Evolutionary conservation across 2,888 invertebrate species (phyloP), one percentile per base, ranked within the genome.

Genomic region (Gastracanthus pulcherrimus): DNA sequence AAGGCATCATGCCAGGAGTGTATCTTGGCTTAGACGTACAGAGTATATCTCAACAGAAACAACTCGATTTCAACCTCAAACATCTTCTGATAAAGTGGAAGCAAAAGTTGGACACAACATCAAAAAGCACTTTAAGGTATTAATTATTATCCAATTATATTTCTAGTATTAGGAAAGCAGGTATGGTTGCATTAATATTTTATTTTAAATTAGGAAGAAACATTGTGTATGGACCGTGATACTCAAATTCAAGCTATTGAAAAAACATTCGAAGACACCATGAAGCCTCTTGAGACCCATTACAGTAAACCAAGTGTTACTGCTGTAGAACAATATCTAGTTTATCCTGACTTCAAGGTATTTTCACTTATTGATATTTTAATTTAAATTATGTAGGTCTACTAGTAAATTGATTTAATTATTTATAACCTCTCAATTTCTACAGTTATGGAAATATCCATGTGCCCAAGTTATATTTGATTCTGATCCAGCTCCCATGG

Each of bases 11-110:
- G 98, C 98, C 1, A 96, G 97, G 85, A 97, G 96, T 89, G 99
- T 99, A 1, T 99, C 99, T 0, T 99, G 99, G 99, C 94, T 99
- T 90, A 95, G 99, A 74, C 96, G 98, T 86, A 99, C 99, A 0
- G 99, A 99, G 92, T 99, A 99, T 89, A 99, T 99, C 88, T 99
- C 99, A 4, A 99, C 99, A 51, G 99, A 99, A 92, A 98, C 98
- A 91, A 99, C 99, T 26, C 94, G 99, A 84, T 99, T 98, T 92
- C 98, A 98, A 90, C 98, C 98, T 23, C 97, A 97, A 91, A 96
- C 97, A 85, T 96, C 97, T 94, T 83, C 83, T 13, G 99, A 99
- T 90, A 98, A 99, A 93, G 98, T 98, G 90, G 99, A 99, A 93
- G 98, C 99, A 0, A 99, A 98, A 94, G 98, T 99, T 78, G 99